Evolutionary conservation across 1,140 invertebrate species (phyloP).

Genomic region (Paramacrobiotus metropolitanus): DNA sequence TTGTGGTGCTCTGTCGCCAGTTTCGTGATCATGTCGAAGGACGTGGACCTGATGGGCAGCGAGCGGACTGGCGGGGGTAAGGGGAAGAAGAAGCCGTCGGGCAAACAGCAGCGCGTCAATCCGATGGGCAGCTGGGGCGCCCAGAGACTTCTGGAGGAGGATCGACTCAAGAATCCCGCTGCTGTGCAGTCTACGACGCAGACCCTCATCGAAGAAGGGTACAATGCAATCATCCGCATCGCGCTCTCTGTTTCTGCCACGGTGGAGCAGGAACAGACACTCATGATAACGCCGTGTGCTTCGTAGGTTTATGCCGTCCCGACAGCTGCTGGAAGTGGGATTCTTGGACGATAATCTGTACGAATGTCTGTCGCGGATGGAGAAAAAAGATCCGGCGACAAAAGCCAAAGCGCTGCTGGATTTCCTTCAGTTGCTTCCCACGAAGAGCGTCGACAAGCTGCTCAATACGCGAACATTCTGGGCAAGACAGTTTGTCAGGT

Average conservation of each 20-base stretch:
- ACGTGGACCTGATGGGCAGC: too few species aligned
- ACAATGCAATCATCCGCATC: not conserved
- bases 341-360: not conserved
- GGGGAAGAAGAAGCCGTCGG: too few species aligned
- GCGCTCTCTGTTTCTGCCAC: not conserved
- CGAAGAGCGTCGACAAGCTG: not conserved
- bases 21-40: too few species aligned
- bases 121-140: too few species aligned
- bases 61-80: too few species aligned
- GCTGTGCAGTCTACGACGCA: not conserved
- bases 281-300: not conserved
- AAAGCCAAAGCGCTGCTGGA: not conserved
- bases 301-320: not conserved
- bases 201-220: not conserved
- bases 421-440: not conserved
- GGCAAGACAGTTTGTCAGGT: not conserved
- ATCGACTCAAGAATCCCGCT: not conserved
- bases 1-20: too few species aligned
- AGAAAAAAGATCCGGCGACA: not conserved
- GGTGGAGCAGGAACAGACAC: not conserved
- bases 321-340: not conserved
- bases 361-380: not conserved
- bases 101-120: too few species aligned
- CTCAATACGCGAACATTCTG: not conserved
- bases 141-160: not conserved